These are phyloP conservation scores for Micronycteris hirsuta DNA, from an alignment of 2,113 vertebrate species.

Conservation along the genomic window DNA sequence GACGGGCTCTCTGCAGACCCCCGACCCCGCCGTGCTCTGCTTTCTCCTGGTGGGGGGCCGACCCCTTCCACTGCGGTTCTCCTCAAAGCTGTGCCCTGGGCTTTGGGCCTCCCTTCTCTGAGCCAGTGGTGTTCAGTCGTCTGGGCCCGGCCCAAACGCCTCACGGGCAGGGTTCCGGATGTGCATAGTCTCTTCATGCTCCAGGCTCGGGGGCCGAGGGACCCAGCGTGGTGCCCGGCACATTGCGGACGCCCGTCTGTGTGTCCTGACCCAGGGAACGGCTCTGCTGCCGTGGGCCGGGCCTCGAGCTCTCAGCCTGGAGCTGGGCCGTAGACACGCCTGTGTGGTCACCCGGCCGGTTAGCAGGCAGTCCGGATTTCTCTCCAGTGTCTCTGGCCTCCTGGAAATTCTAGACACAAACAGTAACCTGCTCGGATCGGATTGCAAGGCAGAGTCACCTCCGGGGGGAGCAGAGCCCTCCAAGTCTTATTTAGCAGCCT, in stretches of 20 bases:
- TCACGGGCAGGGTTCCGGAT: neutral
- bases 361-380: neutral
- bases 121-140: fast-evolving
- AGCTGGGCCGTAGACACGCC: neutral
- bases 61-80: fast-evolving
- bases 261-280: neutral
- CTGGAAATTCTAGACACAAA: neutral
- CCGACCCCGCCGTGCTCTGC: fast-evolving
- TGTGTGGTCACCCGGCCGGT: neutral
- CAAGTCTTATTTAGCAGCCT: conserved; percentile 20
- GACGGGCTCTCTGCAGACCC: neutral
- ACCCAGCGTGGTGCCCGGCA: fast-evolving
- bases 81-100: neutral
- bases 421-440: neutral
- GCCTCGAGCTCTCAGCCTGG: neutral
- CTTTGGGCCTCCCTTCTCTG: neutral
- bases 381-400: neutral
- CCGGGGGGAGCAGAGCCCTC: neutral
- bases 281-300: neutral
- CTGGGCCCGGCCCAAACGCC: neutral
- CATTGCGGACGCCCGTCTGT: fast-evolving
- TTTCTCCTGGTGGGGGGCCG: fast-evolving
- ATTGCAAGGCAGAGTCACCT: neutral
- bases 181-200: no score
- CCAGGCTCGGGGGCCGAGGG: neutral